These are phyloP conservation scores for Caretta caretta DNA, from an alignment of 2,113 vertebrate species.

Conservation along the genomic window DNA sequence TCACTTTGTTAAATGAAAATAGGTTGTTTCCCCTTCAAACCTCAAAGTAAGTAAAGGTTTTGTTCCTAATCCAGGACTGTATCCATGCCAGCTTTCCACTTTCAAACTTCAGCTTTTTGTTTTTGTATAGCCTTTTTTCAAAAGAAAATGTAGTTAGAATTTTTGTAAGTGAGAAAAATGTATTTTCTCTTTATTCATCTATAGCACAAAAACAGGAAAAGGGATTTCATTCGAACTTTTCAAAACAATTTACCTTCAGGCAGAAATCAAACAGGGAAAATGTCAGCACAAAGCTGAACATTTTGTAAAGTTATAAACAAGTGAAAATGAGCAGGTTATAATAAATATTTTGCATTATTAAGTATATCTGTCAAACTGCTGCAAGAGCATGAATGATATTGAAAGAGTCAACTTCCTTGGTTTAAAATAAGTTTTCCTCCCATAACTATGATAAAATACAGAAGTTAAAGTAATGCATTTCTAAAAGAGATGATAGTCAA, in stretches of 20 bases:
- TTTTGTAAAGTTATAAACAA: neutral
- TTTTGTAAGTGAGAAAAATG: neutral
- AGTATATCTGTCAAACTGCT: neutral
- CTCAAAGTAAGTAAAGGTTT: neutral
- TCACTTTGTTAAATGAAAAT: neutral
- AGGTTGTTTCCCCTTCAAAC: neutral
- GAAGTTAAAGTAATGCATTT: slow-evolving; percentile 3
- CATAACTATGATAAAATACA: slow-evolving; percentile 1
- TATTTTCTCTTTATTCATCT: neutral
- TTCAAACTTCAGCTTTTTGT: neutral
- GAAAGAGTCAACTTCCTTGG: neutral
- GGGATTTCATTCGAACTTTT: neutral
- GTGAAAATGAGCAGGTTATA: neutral
- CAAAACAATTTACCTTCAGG: neutral
- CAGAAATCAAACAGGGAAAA: neutral
- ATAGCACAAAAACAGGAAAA: neutral
- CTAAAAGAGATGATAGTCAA: neutral
- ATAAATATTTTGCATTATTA: neutral
- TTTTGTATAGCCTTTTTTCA: neutral
- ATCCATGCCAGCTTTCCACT: neutral
- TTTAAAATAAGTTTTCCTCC: slow-evolving; percentile 3
- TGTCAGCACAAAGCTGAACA: neutral
- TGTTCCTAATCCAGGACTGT: neutral
- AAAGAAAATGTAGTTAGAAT: neutral
- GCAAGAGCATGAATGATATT: neutral